Conservation (phyloP, 2,797 vertebrate species). For the Decapterus maruadsi region DNA sequence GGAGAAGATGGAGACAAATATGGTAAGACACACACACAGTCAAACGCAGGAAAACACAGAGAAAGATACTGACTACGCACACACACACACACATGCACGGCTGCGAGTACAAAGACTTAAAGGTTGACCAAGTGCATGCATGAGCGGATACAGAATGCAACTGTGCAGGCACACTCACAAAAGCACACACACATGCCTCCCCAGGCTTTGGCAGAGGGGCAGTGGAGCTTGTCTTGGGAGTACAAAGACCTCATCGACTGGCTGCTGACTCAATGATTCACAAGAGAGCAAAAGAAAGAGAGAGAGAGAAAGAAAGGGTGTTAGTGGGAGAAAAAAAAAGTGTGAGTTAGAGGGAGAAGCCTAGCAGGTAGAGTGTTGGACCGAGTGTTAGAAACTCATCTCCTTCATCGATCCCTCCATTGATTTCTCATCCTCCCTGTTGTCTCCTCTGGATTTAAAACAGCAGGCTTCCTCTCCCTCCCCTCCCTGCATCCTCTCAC, state of each 20-base stretch:
- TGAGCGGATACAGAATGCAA: constrained; percentile 76
- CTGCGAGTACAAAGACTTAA: constrained; percentile 72
- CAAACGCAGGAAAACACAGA: constrained; percentile 13
- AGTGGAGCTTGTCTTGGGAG: constrained; percentile 83
- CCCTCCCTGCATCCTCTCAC: constrained; percentile 64
- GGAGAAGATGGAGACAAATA: constrained; percentile 99
- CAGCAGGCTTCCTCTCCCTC: constrained; percentile 74
- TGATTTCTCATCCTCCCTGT: constrained; percentile 84
- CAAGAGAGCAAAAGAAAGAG: constrained; percentile 69
- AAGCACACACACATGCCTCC: constrained; percentile 76
- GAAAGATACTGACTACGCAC: constrained; percentile 29
- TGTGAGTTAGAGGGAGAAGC: constrained; percentile 72
- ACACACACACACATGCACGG: constrained; percentile 39
- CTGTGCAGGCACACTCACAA: constrained; percentile 72
- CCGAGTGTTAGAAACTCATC: constrained; percentile 83
- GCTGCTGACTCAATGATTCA: constrained; percentile 88
- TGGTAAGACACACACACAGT: constrained; percentile 87
- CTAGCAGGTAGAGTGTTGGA: constrained; percentile 76
- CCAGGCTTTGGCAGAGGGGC: constrained; percentile 80
- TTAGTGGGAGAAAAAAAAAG: constrained; percentile 56
- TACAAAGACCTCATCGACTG: constrained; percentile 86
- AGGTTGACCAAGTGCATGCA: constrained; percentile 76
- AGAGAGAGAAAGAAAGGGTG: constrained; percentile 57
- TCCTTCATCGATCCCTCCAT: constrained; percentile 83
- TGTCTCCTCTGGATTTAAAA: constrained; percentile 84